These are phyloP conservation scores for Polyodon spathula DNA, from an alignment of 2,113 vertebrate genomes.

Conservation along the genomic window DNA sequence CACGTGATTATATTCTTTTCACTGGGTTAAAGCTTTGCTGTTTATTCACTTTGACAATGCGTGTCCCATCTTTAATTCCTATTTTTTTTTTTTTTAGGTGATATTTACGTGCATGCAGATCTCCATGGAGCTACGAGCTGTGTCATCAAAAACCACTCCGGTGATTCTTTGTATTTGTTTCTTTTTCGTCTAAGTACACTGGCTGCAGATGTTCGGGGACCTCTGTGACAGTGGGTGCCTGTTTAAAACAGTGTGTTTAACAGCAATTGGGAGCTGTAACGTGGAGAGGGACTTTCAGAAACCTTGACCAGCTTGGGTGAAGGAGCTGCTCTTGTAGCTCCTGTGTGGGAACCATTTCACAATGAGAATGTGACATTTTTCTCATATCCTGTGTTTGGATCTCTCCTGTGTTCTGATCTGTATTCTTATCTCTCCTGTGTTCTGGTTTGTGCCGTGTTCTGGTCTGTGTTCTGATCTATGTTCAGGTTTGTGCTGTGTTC, in stretches of 20 bases:
- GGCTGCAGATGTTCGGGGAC: too few relatives aligned
- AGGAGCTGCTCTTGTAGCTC: too few relatives aligned
- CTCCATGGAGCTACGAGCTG: constrained; percentile 95
- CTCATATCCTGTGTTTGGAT: too few relatives aligned
- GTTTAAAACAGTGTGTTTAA: too few relatives aligned
- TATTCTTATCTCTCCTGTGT: not conserved
- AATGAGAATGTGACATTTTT: too few relatives aligned
- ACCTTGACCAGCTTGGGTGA: too few relatives aligned
- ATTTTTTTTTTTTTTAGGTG: constrained; percentile 55
- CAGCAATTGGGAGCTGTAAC: too few relatives aligned
- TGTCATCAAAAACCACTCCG: constrained; percentile 88
- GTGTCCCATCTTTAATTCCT: not conserved
- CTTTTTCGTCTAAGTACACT: not conserved
- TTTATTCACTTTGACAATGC: not conserved
- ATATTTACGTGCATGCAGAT: constrained; percentile 90
- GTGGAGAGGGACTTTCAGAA: too few relatives aligned
- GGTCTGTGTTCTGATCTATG: not conserved
- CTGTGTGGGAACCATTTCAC: too few relatives aligned
- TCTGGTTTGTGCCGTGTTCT: not conserved
- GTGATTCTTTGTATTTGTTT: constrained; percentile 39
- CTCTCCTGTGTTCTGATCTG: too few relatives aligned
- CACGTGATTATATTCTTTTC: not conserved
- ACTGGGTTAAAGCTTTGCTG: not conserved
- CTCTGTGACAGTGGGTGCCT: too few relatives aligned
- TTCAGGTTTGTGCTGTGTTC: not conserved